A percentile compares a stretch with the other conserved stretches of the same genome.
These are phyloP conservation scores for Steinernema scapterisci DNA, from an alignment of 2,888 invertebrate species.

Conservation along the genomic window DNA sequence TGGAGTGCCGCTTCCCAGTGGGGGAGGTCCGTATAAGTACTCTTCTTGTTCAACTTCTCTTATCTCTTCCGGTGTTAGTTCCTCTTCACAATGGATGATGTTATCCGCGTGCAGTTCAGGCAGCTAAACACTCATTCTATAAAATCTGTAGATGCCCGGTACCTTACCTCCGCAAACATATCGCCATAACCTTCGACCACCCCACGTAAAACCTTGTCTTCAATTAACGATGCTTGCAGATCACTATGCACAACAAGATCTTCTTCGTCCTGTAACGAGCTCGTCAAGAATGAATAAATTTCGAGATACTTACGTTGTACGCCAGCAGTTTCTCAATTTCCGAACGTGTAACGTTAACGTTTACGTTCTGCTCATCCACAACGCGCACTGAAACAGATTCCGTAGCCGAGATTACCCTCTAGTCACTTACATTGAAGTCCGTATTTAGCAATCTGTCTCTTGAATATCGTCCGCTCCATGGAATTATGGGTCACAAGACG, in stretches of 20 bases:
- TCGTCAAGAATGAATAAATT: neutral
- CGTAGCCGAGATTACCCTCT: neutral
- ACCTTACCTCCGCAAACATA: slow-evolving; percentile 45
- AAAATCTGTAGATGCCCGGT: no score
- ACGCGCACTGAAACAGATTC: slow-evolving; percentile 77
- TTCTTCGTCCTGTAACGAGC: slow-evolving; percentile 44
- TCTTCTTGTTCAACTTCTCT: slow-evolving; percentile 50
- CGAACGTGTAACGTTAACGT: slow-evolving; percentile 74
- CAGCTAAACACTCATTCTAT: slow-evolving; percentile 36
- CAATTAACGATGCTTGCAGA: slow-evolving; percentile 46
- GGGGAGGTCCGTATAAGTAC: no score
- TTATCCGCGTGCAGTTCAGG: slow-evolving; percentile 64
- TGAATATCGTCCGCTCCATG: slow-evolving; percentile 95
- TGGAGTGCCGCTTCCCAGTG: no score
- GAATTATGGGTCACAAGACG: slow-evolving; percentile 95
- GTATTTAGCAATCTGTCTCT: slow-evolving; percentile 95
- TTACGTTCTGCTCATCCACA: slow-evolving; percentile 96
- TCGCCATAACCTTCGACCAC: neutral
- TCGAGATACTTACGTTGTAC: slow-evolving; percentile 68
- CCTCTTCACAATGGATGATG: slow-evolving; percentile 57
- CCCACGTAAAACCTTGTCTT: slow-evolving; percentile 49
- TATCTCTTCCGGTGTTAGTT: slow-evolving; percentile 58
- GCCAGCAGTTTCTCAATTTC: slow-evolving; percentile 75
- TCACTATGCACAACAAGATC: slow-evolving; percentile 46
- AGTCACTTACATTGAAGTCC: slow-evolving; percentile 78